Evolutionary conservation across 2,797 vertebrate species (phyloP), one percentile per base, ranked within the genome.

Genomic region (Menidia menidia): DNA sequence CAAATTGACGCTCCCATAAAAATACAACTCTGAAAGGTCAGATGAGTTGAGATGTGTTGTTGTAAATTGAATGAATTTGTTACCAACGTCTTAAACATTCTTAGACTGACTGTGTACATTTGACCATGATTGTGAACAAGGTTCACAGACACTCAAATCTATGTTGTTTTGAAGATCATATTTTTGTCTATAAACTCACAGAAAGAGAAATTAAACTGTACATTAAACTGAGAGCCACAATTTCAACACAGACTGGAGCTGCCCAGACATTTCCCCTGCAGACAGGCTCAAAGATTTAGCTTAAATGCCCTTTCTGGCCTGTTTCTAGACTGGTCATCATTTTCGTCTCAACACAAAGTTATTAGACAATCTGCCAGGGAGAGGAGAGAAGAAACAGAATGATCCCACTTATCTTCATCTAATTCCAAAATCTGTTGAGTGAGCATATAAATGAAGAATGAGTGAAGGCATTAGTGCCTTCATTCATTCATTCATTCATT

Each of bases 1-100:
- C 83, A 88, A 89, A 88, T 78, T 81, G 71, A 71, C 77, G 75
- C 32, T 73, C 55, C 68, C 71, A 68, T 81, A 61, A 84, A 81
- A 80, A 80, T 64, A 52, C 64, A 55, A 47, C 69, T 63, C 61
- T 78, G 86, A 79, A 86, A 75, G 79, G 68, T 64, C 66, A 48
- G 30, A 59, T 75, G 68, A 71, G 78, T 86, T 85, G 62, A 81
- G 84, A 77, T 59, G 33, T 50, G 48, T 47, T 65, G 60, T 74
- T 83, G 79, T 66, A 81, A 79, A 77, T 57, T 61, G 73, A 77
- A 51, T 86, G 80, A 71, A 67, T 33, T 42, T 51, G 61, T 43
- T 75, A 61, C 12, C 13, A 65, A 73, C 69, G 77, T 80, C 73
- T 19, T 82, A 58, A 88, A 67, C 67, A 53, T 67, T 79, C 44